Evolutionary conservation across 1,140 invertebrate species (phyloP), one percentile per base, ranked within the genome.

Genomic region (Asbolus verrucosus): DNA sequence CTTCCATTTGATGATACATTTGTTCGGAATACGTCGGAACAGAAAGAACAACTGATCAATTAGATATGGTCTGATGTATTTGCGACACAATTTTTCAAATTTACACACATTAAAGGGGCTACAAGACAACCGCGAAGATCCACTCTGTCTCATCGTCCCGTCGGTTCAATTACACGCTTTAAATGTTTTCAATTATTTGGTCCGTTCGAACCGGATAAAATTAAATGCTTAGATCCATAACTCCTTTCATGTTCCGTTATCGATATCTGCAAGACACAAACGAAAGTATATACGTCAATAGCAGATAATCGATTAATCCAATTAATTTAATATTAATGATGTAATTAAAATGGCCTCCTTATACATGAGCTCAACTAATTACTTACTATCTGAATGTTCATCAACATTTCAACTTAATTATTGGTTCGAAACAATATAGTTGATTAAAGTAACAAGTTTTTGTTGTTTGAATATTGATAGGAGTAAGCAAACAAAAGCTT

Each of bases 1-100:
- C 61, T 63, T 41, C 61, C 61, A 63, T 63, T 63, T 63, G 61
- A 63, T 63, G 61, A 63, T 63, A 63, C 50, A 59, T 59, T 59
- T 24, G 50, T 27, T 21, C 24, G 11, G 50, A 24, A 59, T 18
- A 59, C 6, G 50, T 21, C 50, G 50, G 50, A n/a, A 46, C 41
- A 46, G 19, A 46, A 46, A 9, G 41, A 46, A 59, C 61, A 63
- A 63, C 61, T 41, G 39, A 33, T 63, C 61, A 24, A 41, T 63
- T 63, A 41, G 61, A 27, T 19, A 63, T 36, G 61, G 61, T 63
- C 21, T 41, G 24, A 63, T 41, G 18, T 63, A 36, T 41, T 41
- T 63, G 39, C 61, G 39, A 41, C 39, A 63, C 18, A 63, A 41
- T 41, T 63, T 41, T 63, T 63, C 46, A 54, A 54, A 54, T 54